phyloP scores from a whole-genome alignment of 2,113 vertebrate genomes.

The Riparia riparia region DNA sequence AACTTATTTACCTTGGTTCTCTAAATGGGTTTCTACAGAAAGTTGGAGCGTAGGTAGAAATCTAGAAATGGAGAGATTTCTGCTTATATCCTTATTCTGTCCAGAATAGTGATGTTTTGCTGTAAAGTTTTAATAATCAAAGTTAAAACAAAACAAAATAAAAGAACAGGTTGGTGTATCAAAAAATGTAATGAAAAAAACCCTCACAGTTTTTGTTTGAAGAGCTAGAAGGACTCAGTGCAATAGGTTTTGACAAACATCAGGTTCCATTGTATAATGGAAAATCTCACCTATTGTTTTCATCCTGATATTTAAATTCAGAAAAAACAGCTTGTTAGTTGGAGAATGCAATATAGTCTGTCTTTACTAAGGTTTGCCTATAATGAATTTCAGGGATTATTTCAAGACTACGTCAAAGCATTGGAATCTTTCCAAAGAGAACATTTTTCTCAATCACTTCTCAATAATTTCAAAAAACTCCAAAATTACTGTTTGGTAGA shows the following conservation, averaged over 20 bases:
- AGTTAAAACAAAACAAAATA: not conserved
- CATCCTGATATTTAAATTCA: not conserved
- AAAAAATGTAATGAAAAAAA: not conserved
- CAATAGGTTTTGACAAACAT: not conserved
- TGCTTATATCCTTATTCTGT: not conserved
- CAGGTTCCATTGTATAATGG: not conserved
- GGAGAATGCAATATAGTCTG: not conserved
- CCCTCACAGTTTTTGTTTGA: not conserved
- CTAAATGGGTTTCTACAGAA: not conserved
- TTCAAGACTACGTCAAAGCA: not conserved
- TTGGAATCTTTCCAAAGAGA: not conserved
- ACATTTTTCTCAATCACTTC: not conserved
- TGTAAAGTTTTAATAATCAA: not conserved
- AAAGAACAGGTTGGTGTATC: not conserved
- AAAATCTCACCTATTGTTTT: not conserved
- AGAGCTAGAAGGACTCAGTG: not conserved
- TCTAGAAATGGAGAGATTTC: not conserved
- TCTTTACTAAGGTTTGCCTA: not conserved
- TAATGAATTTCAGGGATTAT: not conserved
- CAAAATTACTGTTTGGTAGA: not conserved
- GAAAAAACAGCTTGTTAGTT: not conserved
- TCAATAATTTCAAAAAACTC: not conserved
- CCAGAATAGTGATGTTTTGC: not conserved
- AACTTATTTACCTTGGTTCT: not conserved
- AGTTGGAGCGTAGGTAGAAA: not conserved